Evolutionary conservation across 2,888 invertebrate species (phyloP).

Genomic region (Melinopterus prodromus): DNA sequence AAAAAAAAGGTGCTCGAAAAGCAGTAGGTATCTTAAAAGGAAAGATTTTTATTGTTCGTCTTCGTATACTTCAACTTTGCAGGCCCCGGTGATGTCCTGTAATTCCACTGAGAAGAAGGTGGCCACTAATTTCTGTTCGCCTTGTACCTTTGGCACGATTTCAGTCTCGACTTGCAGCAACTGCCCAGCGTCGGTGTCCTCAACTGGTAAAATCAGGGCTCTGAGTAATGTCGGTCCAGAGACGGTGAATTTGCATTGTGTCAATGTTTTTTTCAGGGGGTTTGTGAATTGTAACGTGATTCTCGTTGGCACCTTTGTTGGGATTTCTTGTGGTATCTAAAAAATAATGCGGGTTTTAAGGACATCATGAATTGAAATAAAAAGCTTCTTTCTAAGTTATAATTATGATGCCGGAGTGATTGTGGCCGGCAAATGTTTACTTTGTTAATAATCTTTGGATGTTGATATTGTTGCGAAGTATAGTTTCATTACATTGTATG

Average conservation of each 20-base stretch:
- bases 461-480: too few relatives aligned
- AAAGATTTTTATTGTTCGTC: conserved; percentile 33
- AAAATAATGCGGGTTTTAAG: conserved; percentile 41
- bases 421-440: too few relatives aligned
- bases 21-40: background rate
- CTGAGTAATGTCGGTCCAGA: conserved; percentile 74
- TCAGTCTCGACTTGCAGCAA: conserved; percentile 65
- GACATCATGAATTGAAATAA: too few relatives aligned
- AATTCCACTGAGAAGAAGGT: conserved; percentile 76
- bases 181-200: conserved; percentile 66
- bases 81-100: conserved; percentile 74
- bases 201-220: conserved; percentile 66
- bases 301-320: conserved; percentile 64
- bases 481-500: too few relatives aligned
- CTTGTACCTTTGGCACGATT: conserved; percentile 70
- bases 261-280: conserved; percentile 71
- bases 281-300: conserved; percentile 73
- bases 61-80: conserved; percentile 64
- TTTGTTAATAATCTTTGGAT: too few relatives aligned
- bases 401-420: too few relatives aligned
- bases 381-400: too few relatives aligned
- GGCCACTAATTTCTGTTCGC: conserved; percentile 72
- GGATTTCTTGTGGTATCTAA: conserved; percentile 70
- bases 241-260: conserved; percentile 73
- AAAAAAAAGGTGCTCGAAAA: background rate